phyloP scores from a whole-genome alignment of 2,113 vertebrate genomes.

The Telmatochromis bifrenatus region DNA sequence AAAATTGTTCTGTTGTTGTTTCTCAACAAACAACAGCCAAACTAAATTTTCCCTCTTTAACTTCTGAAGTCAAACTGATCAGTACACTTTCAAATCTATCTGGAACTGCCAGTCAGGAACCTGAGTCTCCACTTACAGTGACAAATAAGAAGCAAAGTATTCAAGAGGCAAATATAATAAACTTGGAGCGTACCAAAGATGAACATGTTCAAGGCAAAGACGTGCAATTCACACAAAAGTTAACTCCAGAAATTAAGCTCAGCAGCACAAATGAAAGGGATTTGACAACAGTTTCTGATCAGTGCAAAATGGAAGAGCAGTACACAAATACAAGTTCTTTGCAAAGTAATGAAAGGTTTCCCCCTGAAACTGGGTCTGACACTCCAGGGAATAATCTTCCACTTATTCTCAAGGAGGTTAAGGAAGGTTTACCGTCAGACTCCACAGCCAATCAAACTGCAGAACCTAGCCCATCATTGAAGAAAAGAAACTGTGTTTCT shows the following conservation, averaged over 20 bases:
- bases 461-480: slow-evolving; percentile 54
- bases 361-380: not conserved
- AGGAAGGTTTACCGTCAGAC: not conserved
- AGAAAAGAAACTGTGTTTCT: slow-evolving; percentile 38
- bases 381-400: not conserved
- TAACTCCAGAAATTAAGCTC: not conserved
- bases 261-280: not conserved
- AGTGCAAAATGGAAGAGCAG: not conserved
- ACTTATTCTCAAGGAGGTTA: not conserved
- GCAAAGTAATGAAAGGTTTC: not conserved
- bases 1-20: not conserved
- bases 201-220: not conserved
- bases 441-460: not conserved
- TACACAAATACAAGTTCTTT: not conserved
- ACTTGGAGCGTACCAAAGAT: not conserved
- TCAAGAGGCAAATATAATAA: not conserved
- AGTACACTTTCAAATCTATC: not conserved
- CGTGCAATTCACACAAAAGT: not conserved
- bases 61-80: not conserved
- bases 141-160: not conserved
- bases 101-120: not conserved
- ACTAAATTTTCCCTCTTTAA: not conserved
- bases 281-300: not conserved
- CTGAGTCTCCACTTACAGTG: not conserved
- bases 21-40: not conserved